Evolutionary conservation across 2,888 invertebrate genomes (phyloP), one percentile per base, ranked within the genome.

Genomic region (Syrista parreyssii): DNA sequence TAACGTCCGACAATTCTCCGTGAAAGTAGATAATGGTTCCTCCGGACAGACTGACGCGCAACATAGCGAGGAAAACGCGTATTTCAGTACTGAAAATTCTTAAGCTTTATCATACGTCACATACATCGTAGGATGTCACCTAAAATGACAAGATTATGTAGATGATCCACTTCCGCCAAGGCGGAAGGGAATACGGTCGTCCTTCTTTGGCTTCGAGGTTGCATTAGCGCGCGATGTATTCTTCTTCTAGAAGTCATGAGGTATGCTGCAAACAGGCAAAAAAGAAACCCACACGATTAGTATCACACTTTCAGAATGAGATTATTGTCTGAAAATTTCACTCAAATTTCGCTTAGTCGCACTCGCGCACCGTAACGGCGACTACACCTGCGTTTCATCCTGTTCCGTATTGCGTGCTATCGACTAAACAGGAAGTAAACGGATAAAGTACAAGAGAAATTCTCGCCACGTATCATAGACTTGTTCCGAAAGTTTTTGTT

Each of bases 121-220:
- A 83, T 85, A 86, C 83, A 83, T 87, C 85, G 81, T 84, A 84
- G 76, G 78, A 78, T 84, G 81, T 88, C 89, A 88, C 87, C 88
- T 89, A 87, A 89, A 89, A 89, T 86, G 89, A 87, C 86, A 89
- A 89, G 86, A 84, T 89, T 89, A 88, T 86, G 84, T 82, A 76
- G 82, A 68, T 74, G 81, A 77, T 81, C 79, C 79, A 79, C 79
- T 83, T 82, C 79, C 80, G 81, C 80, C 73, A 79, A 75, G 76
- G 79, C 80, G 81, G 82, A 82, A 78, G 80, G 76, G 75, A 79
- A 69, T 78, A 69, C 35, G 74, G 71, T 75, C 76, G 33, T 81
- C 74, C 77, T 80, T 68, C 79, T 12, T 34, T 79, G 68, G 76
- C 71, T 6, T 31, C 12, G 71, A 33, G 31, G 33, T 55, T 23